Evolutionary conservation across 2,113 vertebrate genomes (phyloP).

Genomic region (Uropsilus gracilis): DNA sequence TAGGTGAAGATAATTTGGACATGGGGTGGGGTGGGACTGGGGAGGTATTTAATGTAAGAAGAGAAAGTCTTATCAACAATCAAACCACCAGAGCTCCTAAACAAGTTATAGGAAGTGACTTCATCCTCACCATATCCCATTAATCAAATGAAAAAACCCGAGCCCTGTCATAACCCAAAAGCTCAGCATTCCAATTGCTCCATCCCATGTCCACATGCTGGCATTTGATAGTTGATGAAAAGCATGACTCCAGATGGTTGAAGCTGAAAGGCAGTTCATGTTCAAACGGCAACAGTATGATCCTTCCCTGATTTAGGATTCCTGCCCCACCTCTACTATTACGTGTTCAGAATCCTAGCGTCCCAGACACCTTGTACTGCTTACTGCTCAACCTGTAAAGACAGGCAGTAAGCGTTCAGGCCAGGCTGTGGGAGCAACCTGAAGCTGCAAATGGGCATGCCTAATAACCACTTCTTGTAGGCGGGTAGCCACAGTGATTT

Average conservation of each 20-base stretch:
- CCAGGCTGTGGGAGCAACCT: background rate
- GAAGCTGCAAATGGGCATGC: background rate
- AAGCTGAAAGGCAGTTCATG: background rate
- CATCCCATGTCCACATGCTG: background rate
- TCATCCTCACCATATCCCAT: background rate
- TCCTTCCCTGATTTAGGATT: background rate
- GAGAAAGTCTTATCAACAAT: background rate
- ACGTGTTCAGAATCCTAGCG: background rate
- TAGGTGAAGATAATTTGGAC: background rate
- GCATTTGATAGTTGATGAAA: background rate
- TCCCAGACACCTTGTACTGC: background rate
- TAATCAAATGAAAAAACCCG: background rate
- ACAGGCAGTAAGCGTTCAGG: background rate
- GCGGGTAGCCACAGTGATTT: background rate
- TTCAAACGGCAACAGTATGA: background rate
- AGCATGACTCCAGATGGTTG: background rate
- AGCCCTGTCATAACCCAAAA: background rate
- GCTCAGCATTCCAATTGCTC: background rate
- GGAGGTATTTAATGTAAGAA: background rate
- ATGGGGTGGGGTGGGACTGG: background rate
- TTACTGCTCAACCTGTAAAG: background rate
- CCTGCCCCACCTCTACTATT: background rate
- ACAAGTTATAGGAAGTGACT: background rate
- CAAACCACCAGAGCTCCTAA: background rate
- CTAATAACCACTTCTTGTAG: background rate